phyloP scores from a whole-genome alignment of 2,888 invertebrate species.

The Noctua fimbriata region DNA sequence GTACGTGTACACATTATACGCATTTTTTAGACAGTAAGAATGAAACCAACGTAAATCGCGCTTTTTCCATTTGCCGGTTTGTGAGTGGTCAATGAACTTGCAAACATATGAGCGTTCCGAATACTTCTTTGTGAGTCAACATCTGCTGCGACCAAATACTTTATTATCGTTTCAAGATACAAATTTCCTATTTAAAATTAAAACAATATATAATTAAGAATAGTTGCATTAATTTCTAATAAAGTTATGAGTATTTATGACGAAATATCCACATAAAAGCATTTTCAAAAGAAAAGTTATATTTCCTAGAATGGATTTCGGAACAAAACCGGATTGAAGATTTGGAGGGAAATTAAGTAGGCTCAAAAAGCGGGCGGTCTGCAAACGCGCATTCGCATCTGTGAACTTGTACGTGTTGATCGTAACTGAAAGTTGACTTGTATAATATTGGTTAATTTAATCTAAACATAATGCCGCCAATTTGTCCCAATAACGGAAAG shows the following conservation, averaged over 20 bases:
- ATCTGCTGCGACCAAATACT: not conserved
- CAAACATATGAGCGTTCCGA: slow-evolving; percentile 57
- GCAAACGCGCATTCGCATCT: slow-evolving; percentile 15
- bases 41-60: slow-evolving; percentile 54
- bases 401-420: slow-evolving; percentile 1
- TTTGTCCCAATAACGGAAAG: slow-evolving; percentile 67
- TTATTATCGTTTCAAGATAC: not conserved
- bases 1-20: not conserved
- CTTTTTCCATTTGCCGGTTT: slow-evolving; percentile 57
- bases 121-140: not conserved
- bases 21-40: not conserved
- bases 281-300: not conserved
- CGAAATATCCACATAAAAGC: rapidly evolving
- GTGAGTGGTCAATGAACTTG: slow-evolving; percentile 63
- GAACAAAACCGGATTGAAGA: slow-evolving; percentile 43
- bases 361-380: slow-evolving; percentile 15
- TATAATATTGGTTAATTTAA: not conserved
- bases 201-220: not conserved
- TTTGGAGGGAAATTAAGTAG: slow-evolving; percentile 55
- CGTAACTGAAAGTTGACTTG: slow-evolving; percentile 7
- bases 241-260: rapidly evolving
- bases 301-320: slow-evolving; percentile 14
- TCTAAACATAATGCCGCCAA: slow-evolving; percentile 74
- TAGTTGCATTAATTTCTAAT: rapidly evolving
- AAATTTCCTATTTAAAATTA: not conserved